Percentiles rank a stretch among this genome's conserved stretches.
phyloP scores from a whole-genome alignment of 2,888 invertebrate genomes.

The Agriopis leucophaearia region DNA sequence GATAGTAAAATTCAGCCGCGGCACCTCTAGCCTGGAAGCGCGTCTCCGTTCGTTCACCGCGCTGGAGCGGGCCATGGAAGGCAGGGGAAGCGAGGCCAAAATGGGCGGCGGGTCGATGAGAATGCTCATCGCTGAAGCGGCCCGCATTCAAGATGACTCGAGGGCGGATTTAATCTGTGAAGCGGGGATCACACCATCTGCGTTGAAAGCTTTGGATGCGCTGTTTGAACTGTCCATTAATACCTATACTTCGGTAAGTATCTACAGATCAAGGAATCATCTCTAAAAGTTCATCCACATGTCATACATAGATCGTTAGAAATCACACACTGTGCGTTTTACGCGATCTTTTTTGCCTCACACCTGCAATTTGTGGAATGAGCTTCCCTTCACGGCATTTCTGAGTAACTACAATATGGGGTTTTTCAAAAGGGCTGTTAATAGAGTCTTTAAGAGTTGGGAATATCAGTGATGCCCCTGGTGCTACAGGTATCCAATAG shows the following conservation, averaged over 20 bases:
- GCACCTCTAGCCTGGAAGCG: conserved; percentile 83
- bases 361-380: too few species aligned
- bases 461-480: too few species aligned
- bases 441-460: too few species aligned
- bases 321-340: too few species aligned
- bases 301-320: too few species aligned
- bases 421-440: too few species aligned
- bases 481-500: too few species aligned
- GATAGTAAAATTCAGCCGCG: conserved; percentile 69
- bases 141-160: conserved; percentile 87
- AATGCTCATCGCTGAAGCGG: conserved; percentile 88
- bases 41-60: conserved; percentile 89
- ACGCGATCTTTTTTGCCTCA: too few species aligned
- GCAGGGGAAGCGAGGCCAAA: conserved; percentile 86
- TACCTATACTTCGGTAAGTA: conserved; percentile 74
- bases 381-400: too few species aligned
- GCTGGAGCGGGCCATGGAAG: conserved; percentile 88
- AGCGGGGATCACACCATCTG: conserved; percentile 72
- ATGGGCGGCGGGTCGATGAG: conserved; percentile 77
- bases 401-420: too few species aligned
- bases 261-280: too few species aligned
- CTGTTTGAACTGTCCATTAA: conserved; percentile 71
- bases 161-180: conserved; percentile 73
- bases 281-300: too few species aligned
- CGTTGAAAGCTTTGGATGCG: conserved; percentile 63